phyloP scores from a whole-genome alignment of 2,113 vertebrate genomes.

The Gasterosteus nipponicus region DNA sequence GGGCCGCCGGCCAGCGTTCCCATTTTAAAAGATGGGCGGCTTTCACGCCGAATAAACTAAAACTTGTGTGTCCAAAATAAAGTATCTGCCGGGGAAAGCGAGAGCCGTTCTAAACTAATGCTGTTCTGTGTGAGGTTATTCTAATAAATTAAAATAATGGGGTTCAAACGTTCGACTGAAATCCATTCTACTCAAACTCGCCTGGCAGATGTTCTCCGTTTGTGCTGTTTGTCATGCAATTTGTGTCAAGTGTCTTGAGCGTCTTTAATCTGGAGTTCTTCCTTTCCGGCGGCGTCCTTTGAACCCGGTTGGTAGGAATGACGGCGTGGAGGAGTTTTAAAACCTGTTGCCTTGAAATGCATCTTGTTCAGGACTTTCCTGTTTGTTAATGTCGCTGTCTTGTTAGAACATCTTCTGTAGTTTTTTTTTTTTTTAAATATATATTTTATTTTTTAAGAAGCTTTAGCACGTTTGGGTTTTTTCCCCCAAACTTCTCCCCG shows the following conservation, averaged over 20 bases:
- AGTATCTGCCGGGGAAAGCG: too few species aligned
- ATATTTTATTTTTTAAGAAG: background rate
- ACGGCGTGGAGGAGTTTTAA: background rate
- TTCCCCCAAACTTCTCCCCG: background rate
- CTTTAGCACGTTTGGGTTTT: background rate
- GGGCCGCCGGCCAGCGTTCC: conserved; percentile 17
- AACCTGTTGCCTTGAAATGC: conserved; percentile 50
- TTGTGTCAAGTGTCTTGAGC: conserved; percentile 46
- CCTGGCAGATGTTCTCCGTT: conserved; percentile 22
- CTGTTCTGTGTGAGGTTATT: background rate
- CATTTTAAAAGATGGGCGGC: background rate
- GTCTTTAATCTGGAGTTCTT: conserved; percentile 23
- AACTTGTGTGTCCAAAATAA: too few species aligned
- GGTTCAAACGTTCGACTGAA: conserved; percentile 2
- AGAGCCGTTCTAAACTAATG: background rate
- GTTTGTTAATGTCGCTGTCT: conserved; percentile 21
- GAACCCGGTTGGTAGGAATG: conserved; percentile 18
- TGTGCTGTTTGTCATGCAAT: conserved; percentile 32
- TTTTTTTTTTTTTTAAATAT: background rate
- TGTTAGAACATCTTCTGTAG: conserved; percentile 25
- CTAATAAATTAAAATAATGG: background rate
- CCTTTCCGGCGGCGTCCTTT: conserved; percentile 32
- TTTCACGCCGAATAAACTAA: background rate
- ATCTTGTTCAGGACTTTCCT: conserved; percentile 46
- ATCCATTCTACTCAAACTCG: conserved; percentile 26